Evolutionary conservation across 2,888 invertebrate genomes (phyloP).

Genomic region (Oligia latruncula): DNA sequence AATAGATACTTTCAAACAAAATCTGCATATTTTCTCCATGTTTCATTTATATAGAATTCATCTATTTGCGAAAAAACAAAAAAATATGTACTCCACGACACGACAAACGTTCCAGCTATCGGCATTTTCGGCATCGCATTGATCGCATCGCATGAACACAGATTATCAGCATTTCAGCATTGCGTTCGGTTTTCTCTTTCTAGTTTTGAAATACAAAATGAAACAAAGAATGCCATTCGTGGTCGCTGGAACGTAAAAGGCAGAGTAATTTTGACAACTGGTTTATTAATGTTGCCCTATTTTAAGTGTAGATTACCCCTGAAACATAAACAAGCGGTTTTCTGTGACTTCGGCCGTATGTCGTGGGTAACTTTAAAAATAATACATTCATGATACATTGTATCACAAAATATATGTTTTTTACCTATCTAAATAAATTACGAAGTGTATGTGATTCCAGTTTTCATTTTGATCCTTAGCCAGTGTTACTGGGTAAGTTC

Average conservation of each 20-base stretch:
- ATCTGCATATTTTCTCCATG: slow-evolving; percentile 71
- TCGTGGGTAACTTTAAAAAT: background rate
- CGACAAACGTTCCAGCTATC: background rate
- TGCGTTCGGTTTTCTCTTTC: background rate
- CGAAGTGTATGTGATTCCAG: background rate
- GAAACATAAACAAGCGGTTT: background rate
- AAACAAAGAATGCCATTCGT: background rate
- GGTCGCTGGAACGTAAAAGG: background rate
- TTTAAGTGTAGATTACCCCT: slow-evolving; percentile 14
- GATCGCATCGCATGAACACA: too few relatives aligned
- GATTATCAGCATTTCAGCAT: background rate
- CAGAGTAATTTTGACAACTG: background rate
- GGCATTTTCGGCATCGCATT: too few relatives aligned
- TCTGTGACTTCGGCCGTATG: slow-evolving; percentile 6
- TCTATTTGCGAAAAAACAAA: background rate
- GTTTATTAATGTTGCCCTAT: slow-evolving; percentile 21
- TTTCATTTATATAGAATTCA: slow-evolving; percentile 18
- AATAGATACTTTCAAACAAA: slow-evolving; percentile 69
- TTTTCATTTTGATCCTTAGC: background rate
- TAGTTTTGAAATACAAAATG: slow-evolving; percentile 10
- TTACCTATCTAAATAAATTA: background rate
- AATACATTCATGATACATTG: too few relatives aligned
- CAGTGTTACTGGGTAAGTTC: background rate
- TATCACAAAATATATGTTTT: background rate
- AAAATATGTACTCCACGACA: background rate